These are phyloP conservation scores for Agonopterix alstromeriana DNA, from an alignment of 2,888 invertebrate genomes.

Conservation along the genomic window DNA sequence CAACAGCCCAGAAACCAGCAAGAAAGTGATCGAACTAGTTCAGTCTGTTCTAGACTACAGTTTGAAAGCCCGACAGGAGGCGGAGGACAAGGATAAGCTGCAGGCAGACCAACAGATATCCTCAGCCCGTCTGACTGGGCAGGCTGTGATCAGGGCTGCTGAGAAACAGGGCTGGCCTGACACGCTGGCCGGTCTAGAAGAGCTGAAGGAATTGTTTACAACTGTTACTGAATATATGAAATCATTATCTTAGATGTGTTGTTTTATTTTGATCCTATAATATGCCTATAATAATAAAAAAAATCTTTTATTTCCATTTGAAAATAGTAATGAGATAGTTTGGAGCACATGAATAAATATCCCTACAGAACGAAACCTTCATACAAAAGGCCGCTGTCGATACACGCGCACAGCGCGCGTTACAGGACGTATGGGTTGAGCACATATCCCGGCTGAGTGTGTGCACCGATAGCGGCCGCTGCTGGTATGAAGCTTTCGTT, in stretches of 20 bases:
- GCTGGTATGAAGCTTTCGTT: too few relatives aligned
- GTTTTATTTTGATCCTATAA: constrained; percentile 12
- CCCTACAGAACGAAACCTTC: too few relatives aligned
- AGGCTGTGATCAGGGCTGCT: constrained; percentile 71
- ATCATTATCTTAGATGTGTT: constrained; percentile 40
- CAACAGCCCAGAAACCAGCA: constrained; percentile 74
- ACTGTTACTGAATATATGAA: constrained; percentile 63
- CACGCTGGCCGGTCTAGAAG: constrained; percentile 38
- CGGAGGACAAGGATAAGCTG: constrained; percentile 61
- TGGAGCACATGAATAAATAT: too few relatives aligned
- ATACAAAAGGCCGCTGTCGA: too few relatives aligned
- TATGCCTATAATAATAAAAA: too few relatives aligned
- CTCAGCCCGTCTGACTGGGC: constrained; percentile 76
- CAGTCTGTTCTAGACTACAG: constrained; percentile 76
- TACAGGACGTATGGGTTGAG: too few relatives aligned
- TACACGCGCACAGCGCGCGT: too few relatives aligned
- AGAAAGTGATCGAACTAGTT: constrained; percentile 79
- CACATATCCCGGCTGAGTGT: too few relatives aligned
- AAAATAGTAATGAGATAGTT: neutral
- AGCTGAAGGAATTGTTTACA: constrained; percentile 40
- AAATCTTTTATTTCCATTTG: neutral
- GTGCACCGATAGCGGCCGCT: too few relatives aligned
- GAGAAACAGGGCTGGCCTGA: constrained; percentile 66
- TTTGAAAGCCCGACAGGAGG: constrained; percentile 66
- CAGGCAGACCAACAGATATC: constrained; percentile 76